Conservation (phyloP, 2,113 vertebrate species). For the Geococcyx californianus region DNA sequence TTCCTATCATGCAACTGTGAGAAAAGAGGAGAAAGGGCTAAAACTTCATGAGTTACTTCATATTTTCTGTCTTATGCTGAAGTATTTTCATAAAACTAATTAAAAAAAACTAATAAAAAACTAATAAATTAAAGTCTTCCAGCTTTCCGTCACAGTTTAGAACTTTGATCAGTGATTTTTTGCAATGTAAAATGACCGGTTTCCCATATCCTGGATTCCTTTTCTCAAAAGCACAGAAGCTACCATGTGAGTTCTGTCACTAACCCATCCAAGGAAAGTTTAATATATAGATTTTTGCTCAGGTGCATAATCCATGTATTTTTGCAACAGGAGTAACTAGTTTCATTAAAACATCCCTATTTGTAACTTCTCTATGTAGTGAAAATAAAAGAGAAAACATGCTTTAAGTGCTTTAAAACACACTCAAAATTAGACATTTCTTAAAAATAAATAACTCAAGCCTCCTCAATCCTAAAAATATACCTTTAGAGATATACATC, state of each 20-base stretch:
- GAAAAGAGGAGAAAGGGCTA: neutral
- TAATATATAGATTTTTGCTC: neutral
- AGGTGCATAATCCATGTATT: neutral
- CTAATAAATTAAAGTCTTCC: neutral
- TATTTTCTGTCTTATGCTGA: neutral
- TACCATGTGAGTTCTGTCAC: neutral
- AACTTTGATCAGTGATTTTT: neutral
- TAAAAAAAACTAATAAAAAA: too few relatives aligned
- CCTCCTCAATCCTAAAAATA: slow-evolving; percentile 47
- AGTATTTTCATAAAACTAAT: neutral
- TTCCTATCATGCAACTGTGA: neutral
- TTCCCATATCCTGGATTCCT: neutral
- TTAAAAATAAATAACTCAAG: slow-evolving; percentile 3
- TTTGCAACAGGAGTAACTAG: neutral
- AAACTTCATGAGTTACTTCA: neutral
- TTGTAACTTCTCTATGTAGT: neutral
- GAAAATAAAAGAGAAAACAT: neutral
- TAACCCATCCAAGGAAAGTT: neutral
- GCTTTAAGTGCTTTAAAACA: neutral
- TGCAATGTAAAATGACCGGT: neutral
- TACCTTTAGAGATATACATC: neutral
- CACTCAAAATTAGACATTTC: neutral
- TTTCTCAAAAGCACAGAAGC: neutral
- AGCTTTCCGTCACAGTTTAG: neutral
- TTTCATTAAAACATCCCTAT: neutral